phyloP scores from a whole-genome alignment of 2,888 invertebrate species.

The Teleogryllus oceanicus region DNA sequence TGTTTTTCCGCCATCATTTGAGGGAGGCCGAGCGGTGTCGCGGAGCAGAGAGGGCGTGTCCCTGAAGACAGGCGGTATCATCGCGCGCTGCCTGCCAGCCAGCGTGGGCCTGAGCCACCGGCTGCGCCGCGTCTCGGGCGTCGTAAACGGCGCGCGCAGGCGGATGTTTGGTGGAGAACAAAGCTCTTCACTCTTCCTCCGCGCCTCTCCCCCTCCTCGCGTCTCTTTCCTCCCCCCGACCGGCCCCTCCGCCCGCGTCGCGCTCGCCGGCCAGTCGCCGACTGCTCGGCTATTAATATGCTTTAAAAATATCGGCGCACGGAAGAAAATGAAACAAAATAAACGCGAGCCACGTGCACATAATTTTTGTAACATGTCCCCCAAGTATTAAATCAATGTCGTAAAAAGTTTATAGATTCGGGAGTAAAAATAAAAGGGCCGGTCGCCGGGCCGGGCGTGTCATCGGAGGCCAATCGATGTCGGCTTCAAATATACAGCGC shows the following conservation, averaged over 20 bases:
- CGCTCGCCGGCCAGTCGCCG: neutral
- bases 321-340: slow-evolving; percentile 9
- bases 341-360: slow-evolving; percentile 9
- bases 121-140: neutral
- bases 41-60: too few relatives aligned
- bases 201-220: neutral
- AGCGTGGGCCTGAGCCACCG: neutral
- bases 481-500: slow-evolving; percentile 9
- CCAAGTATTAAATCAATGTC: slow-evolving; percentile 18
- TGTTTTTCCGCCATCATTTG: too few relatives aligned
- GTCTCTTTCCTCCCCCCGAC: neutral
- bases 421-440: neutral
- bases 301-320: slow-evolving; percentile 9
- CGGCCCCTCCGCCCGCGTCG: neutral
- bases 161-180: slow-evolving; percentile 1
- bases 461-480: slow-evolving; percentile 10
- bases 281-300: slow-evolving; percentile 9
- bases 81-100: too few relatives aligned
- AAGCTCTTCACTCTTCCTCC: neutral
- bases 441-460: neutral
- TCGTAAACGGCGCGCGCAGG: neutral
- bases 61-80: too few relatives aligned
- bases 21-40: too few relatives aligned
- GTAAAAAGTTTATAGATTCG: slow-evolving; percentile 18
- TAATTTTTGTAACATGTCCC: slow-evolving; percentile 18